A percentile compares a stretch with the other conserved stretches of the same genome.
These are phyloP conservation scores for Sebastes glaucus DNA, from an alignment of 2,797 vertebrate genomes.

Conservation along the genomic window DNA sequence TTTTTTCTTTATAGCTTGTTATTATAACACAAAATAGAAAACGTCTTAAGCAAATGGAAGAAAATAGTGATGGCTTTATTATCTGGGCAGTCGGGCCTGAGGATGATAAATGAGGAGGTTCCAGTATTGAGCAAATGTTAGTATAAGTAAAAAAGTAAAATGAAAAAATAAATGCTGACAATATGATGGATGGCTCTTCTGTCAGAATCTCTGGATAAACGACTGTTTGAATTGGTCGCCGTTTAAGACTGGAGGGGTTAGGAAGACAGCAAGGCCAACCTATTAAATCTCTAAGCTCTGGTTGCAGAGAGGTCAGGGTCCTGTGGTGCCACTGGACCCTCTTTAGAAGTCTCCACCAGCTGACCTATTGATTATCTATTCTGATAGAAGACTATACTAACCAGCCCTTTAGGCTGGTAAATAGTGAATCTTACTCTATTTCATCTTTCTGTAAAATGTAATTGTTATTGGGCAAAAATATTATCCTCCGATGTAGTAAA, in stretches of 20 bases:
- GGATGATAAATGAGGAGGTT: slow-evolving; percentile 44
- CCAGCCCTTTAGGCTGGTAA: not conserved
- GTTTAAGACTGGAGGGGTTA: slow-evolving; percentile 9
- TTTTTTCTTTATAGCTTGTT: not conserved
- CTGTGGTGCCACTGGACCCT: not conserved
- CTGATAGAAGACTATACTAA: not conserved
- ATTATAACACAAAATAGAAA: not conserved
- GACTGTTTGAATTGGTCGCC: not conserved
- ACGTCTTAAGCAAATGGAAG: not conserved
- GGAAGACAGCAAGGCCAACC: not conserved
- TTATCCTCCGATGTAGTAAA: not conserved
- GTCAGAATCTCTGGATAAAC: slow-evolving; percentile 3
- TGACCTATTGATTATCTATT: slow-evolving; percentile 21
- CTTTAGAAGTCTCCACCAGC: not conserved
- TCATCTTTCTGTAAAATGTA: not conserved
- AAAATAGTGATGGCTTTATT: slow-evolving; percentile 5
- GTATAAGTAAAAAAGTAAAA: not conserved
- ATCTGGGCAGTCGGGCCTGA: not conserved
- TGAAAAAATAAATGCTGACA: slow-evolving; percentile 4
- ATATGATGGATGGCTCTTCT: slow-evolving; percentile 38
- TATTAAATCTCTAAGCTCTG: slow-evolving; percentile 16
- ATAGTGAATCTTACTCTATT: not conserved
- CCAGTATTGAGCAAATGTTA: slow-evolving; percentile 33
- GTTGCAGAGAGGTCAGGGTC: not conserved
- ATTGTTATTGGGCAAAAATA: not conserved